These are phyloP conservation scores for Cinara cedri DNA, from an alignment of 2,888 invertebrate genomes.

Conservation along the genomic window DNA sequence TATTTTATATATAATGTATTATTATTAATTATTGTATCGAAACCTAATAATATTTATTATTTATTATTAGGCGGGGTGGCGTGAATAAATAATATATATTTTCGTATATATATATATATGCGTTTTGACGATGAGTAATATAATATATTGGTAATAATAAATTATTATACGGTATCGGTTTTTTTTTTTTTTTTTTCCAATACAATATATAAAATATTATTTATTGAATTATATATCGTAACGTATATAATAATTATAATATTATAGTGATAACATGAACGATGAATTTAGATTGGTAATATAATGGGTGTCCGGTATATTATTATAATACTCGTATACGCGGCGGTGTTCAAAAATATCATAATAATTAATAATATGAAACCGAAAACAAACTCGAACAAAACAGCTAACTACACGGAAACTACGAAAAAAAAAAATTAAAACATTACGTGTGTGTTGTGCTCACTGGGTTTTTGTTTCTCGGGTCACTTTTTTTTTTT, in stretches of 20 bases:
- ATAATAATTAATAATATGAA: conserved; percentile 12
- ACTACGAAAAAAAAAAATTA: conserved; percentile 34
- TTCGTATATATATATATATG: conserved; percentile 21
- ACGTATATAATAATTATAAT: no score
- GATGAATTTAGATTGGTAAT: no score
- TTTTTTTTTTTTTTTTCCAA: no score
- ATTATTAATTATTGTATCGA: neutral
- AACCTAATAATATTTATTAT: conserved; percentile 10
- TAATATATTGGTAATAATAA: neutral
- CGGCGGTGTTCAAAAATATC: conserved; percentile 11
- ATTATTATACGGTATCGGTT: neutral
- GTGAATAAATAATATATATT: conserved; percentile 18
- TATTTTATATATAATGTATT: neutral
- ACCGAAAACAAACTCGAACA: conserved; percentile 42
- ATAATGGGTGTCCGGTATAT: no score
- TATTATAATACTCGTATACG: conserved; percentile 22
- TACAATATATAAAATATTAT: no score
- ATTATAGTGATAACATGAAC: no score
- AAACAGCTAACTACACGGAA: conserved; percentile 43
- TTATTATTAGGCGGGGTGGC: conserved; percentile 6
- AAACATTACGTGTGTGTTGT: conserved; percentile 51
- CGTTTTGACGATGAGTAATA: no score
- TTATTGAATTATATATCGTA: no score
- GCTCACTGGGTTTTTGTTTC: conserved; percentile 52
- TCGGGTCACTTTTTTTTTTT: neutral